A percentile compares a stretch with the other conserved stretches of the same genome.
These are phyloP conservation scores for Callyntrura guangdongensis DNA, from an alignment of 2,888 invertebrate species.

Conservation along the genomic window DNA sequence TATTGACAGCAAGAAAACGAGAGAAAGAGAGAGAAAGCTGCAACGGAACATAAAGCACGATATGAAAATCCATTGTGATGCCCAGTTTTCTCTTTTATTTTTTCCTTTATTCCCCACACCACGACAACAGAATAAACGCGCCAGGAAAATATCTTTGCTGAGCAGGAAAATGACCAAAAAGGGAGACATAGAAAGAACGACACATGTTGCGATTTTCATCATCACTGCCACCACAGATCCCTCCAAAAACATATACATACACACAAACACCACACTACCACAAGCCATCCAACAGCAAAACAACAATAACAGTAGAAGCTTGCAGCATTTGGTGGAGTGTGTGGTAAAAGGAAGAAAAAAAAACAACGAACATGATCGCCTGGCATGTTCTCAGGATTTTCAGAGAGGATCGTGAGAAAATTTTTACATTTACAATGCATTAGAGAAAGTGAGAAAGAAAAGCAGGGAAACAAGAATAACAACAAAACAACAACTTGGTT, in stretches of 20 bases:
- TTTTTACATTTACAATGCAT: conserved; percentile 40
- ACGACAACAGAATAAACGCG: no score
- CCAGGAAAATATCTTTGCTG: not conserved
- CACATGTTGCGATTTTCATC: conserved; percentile 55
- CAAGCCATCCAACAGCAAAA: not conserved
- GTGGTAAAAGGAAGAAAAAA: conserved; percentile 15
- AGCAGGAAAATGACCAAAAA: conserved; percentile 2
- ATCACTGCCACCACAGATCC: not conserved
- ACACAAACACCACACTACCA: conserved; percentile 12
- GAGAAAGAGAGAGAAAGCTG: conserved; percentile 2
- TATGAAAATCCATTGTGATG: not conserved
- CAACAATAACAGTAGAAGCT: not conserved
- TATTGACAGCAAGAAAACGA: no score
- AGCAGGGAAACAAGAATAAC: not conserved
- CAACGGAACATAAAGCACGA: not conserved
- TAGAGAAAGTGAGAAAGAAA: not conserved
- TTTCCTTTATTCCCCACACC: no score
- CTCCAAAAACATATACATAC: not conserved
- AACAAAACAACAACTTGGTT: not conserved
- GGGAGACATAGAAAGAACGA: conserved; percentile 24
- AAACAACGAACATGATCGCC: not conserved
- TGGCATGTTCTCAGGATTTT: not conserved
- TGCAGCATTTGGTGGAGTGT: not conserved
- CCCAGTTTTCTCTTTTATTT: not conserved
- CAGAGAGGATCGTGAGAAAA: conserved; percentile 20